Base-by-base conservation (phyloP, 2,113 vertebrate species). In the Cyprinodon variegatus region DNA sequence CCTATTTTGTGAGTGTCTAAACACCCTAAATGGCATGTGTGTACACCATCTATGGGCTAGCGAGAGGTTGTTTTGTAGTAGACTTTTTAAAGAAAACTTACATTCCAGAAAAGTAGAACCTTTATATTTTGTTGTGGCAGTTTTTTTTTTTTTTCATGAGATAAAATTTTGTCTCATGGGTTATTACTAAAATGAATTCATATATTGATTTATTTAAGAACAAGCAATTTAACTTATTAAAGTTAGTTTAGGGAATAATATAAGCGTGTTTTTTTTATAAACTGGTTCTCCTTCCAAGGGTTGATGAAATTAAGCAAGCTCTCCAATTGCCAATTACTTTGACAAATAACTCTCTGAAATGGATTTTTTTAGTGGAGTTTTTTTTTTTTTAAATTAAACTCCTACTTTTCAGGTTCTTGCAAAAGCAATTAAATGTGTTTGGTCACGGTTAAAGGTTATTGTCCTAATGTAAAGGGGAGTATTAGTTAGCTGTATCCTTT, bases 181-280 rank as follows among this genome's bases (percentile, higher is more conserved):
- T 93, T 92, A 88, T 90, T 93, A 90, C 88, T 86, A 91, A 89
- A 62, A 93, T 89, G 85, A 93, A 93, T 91, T 94, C 94, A 94
- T 94, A 95, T 94, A 95, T 94, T 94, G 90, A 93, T 94, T 95
- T 95, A 94, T 94, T 94, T 94, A 95, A 95, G 83, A 93, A 92
- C 89, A 94, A 94, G 86, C 90, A 94, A 95, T 95, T 94, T 95
- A 95, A 95, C 93, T 95, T 95, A 95, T 95, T 94, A 93, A 94
- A 91, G 88, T 90, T 94, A 93, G 93, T 77, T 89, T 95, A 94
- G 94, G 88, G 89, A 89, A 94, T 94, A 94, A 95, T 95, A 95
- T 94, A 95, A 95, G 90, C 68, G 61, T 91, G 88, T 91, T 93
- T 92, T 91, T 93, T 92, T 92, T 83, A 92, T 88, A 90, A 90